Percentiles rank a stretch among this genome's conserved stretches.
Evolutionary conservation across 2,113 vertebrate species (phyloP).

Genomic region (Ginglymostoma cirratum): DNA sequence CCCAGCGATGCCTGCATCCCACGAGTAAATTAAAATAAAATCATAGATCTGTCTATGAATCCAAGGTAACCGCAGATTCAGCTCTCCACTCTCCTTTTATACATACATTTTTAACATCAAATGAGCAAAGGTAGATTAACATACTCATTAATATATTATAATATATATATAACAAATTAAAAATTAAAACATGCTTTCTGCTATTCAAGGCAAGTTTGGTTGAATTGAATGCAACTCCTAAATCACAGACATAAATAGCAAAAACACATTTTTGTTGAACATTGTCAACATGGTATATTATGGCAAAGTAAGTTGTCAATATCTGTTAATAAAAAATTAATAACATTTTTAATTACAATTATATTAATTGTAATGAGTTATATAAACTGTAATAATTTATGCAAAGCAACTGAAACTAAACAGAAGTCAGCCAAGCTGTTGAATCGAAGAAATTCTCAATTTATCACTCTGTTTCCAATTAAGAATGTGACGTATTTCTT

Average conservation of each 20-base stretch:
- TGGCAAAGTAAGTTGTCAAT: neutral
- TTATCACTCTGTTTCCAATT: neutral
- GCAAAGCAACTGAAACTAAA: neutral
- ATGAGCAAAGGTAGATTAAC: neutral
- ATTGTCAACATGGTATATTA: neutral
- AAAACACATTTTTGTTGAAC: neutral
- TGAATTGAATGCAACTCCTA: neutral
- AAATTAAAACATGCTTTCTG: constrained; percentile 9
- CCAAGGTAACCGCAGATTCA: neutral
- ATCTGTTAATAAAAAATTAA: neutral
- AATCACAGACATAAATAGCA: neutral
- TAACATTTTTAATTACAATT: too few relatives aligned
- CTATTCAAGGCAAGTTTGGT: neutral
- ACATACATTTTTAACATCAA: neutral
- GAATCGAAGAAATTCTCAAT: neutral
- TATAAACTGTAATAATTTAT: too few relatives aligned
- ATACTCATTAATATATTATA: neutral
- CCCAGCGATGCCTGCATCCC: too few relatives aligned
- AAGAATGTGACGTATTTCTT: neutral
- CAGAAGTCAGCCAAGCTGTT: neutral
- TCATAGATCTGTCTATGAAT: neutral
- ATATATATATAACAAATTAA: neutral
- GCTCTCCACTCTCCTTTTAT: neutral
- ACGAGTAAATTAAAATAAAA: too few relatives aligned
- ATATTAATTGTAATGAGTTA: too few relatives aligned